Base-by-base conservation (phyloP, 2,797 vertebrate species). In the Pipistrellus nathusii region DNA sequence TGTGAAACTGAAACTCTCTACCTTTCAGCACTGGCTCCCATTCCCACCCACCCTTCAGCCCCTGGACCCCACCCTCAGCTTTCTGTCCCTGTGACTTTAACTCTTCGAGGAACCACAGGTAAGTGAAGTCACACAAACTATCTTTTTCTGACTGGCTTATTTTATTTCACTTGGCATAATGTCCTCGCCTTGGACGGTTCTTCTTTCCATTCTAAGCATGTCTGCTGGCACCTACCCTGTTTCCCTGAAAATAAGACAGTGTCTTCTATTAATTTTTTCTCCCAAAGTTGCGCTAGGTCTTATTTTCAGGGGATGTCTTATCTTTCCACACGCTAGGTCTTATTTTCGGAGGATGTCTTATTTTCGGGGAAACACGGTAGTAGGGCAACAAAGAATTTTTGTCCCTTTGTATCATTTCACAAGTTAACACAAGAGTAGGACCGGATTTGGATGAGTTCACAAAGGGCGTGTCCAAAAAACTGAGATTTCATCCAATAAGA, bases 1-100 rank as follows among this genome's bases (percentile, higher is more conserved):
- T 59, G 32, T 14, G 72, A 66, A 66, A 32, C 8, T 8, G 6
- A 41, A 44, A 46, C 53, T 51, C 8, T 2, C 1, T 3, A 15
- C 35, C 21, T 15, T 2, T 17, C 44, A 41, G 17, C 8, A 7
- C 5, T 1, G 64, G 48, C 18, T 38, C 46, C 9, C 11, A 0
- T 32, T 12, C 5, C 3, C 1, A 0, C 48, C 44, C 30, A 23
- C 5, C 2, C n/a, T 14, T 35, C 5, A 3, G 20, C 2, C 57
- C 44, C 32, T 32, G 46, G 35, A 10, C n/a, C 11, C 35, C 35
- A 14, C 13, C 12, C 3, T 23, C 48, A 4, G 44, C 21, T 46
- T 93, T 35, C 57, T 30, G 30, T 32, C 32, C 53, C 46, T 55
- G 2, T 25, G 66, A 35, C 32, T 27, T 2, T 66, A 35, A 21